Percentiles rank a stretch among this genome's conserved stretches.
phyloP scores from a whole-genome alignment of 2,797 vertebrate species.

The Petrocephalus schoutedeni region DNA sequence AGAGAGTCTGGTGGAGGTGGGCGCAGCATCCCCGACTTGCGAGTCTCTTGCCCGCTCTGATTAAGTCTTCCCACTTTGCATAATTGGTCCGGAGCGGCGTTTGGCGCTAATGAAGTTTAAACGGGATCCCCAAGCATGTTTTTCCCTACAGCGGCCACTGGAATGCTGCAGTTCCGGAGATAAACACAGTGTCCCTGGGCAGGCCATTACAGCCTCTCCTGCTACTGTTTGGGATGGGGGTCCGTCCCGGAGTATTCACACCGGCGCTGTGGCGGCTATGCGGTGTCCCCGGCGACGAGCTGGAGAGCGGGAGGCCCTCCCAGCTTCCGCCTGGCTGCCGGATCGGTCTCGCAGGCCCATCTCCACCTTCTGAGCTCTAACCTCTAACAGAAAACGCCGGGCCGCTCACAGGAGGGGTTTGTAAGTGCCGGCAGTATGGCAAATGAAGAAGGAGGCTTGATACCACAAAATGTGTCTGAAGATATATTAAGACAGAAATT shows the following conservation, averaged over 20 bases:
- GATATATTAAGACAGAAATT: not conserved
- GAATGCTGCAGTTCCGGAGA: slow-evolving; percentile 56
- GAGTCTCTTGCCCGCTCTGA: slow-evolving; percentile 31
- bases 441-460: not conserved
- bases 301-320: not conserved
- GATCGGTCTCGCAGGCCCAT: not conserved
- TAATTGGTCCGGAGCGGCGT: slow-evolving; percentile 62
- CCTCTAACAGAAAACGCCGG: not conserved
- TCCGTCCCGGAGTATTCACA: slow-evolving; percentile 61
- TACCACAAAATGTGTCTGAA: not conserved
- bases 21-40: slow-evolving; percentile 34
- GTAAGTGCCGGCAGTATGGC: not conserved
- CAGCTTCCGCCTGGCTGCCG: not conserved
- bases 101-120: slow-evolving; percentile 68
- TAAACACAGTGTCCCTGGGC: slow-evolving; percentile 56
- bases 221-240: slow-evolving; percentile 38
- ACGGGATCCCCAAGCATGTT: slow-evolving; percentile 61
- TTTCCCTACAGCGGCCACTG: slow-evolving; percentile 56
- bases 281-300: slow-evolving; percentile 35
- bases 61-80: slow-evolving; percentile 51
- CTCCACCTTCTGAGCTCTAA: not conserved
- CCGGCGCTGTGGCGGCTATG: slow-evolving; percentile 31
- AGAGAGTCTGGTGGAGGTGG: not conserved
- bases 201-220: slow-evolving; percentile 63
- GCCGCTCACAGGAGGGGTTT: not conserved